Conservation (phyloP, 1,140 invertebrate genomes). For the Chlorops oryzae region DNA sequence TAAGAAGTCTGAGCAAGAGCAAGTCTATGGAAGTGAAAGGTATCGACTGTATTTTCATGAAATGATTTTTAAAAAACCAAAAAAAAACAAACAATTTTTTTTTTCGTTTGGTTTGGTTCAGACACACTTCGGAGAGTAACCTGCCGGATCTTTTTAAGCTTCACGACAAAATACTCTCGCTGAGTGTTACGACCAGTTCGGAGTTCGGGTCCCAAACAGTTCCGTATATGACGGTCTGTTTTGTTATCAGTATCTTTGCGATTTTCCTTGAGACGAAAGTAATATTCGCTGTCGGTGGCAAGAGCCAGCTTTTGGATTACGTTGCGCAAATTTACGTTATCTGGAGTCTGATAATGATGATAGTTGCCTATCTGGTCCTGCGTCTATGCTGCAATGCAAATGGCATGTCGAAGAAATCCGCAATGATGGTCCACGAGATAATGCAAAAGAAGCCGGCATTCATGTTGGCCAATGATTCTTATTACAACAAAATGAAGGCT, state of each 20-base stretch:
- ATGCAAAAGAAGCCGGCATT: conserved; percentile 47
- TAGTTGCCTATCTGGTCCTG: conserved; percentile 42
- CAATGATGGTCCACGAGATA: conserved; percentile 46
- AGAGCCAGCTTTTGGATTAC: conserved; percentile 32
- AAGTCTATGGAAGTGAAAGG: neutral
- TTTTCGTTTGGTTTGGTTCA: conserved; percentile 8
- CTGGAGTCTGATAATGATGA: conserved; percentile 40
- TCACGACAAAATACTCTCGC: conserved; percentile 39
- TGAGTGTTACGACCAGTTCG: conserved; percentile 39
- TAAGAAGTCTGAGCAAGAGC: neutral
- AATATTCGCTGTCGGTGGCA: conserved; percentile 36
- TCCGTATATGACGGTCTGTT: conserved; percentile 43
- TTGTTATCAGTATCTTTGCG: conserved; percentile 42
- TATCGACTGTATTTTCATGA: neutral
- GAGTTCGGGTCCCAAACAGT: conserved; percentile 43
- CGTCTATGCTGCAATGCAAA: conserved; percentile 41
- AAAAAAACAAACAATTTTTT: neutral
- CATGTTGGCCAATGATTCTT: conserved; percentile 44
- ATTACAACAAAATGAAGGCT: conserved; percentile 47
- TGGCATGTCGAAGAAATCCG: conserved; percentile 42
- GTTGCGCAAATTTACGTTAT: conserved; percentile 35
- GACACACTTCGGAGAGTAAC: conserved; percentile 34
- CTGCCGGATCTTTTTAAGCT: conserved; percentile 39
- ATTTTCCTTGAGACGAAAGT: conserved; percentile 46
- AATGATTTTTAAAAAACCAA: neutral